Base-by-base conservation (phyloP, 2,888 invertebrate genomes). In the Hirtodrosophila confusa region DNA sequence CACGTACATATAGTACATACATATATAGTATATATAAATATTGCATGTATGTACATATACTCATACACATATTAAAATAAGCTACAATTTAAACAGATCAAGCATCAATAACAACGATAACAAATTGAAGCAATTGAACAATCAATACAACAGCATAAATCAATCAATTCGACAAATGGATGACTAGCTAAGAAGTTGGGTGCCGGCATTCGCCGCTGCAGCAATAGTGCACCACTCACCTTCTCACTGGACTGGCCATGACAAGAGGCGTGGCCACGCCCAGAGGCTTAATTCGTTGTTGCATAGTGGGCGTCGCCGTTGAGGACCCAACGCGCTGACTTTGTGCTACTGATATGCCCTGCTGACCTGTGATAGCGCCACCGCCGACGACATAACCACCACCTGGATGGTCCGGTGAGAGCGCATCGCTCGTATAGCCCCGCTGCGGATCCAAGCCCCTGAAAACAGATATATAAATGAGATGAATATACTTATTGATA, bases 201-300 rank as follows among this genome's bases (percentile, higher is more conserved):
- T 11, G 9, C 12, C 11, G 23, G 27, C 6, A 36, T 8, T 24
- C 4, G 31, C n/a, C 31, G n/a, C 17, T 44, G 62, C 31, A 24
- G 17, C 27, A 3, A n/a, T 31, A 23, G 23, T 11, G 3, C 27
- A 29, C 31, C 47, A 89, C 92, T 92, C 94, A 97, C 97, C 97
- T 96, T 93, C 97, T 93, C 83, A 97, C 95, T 65, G 97, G 97
- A 92, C 96, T 97, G 93, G 94, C 96, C 93, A 97, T 94, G 7
- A 97, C 96, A 57, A 97, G 93, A 37, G 97, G 97, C 71, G 97
- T 97, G 63, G 97, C 96, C 78, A 97, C 96, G 51, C 97, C 97
- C 62, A 97, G 93, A 65, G 96, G 96, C 92, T 97, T 97, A 89
- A 97, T 96, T 89, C 97, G 93, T 92, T 97, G 97, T 91, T 97